phyloP scores from a whole-genome alignment of 2,113 vertebrate species.

The Tiliqua scincoides region DNA sequence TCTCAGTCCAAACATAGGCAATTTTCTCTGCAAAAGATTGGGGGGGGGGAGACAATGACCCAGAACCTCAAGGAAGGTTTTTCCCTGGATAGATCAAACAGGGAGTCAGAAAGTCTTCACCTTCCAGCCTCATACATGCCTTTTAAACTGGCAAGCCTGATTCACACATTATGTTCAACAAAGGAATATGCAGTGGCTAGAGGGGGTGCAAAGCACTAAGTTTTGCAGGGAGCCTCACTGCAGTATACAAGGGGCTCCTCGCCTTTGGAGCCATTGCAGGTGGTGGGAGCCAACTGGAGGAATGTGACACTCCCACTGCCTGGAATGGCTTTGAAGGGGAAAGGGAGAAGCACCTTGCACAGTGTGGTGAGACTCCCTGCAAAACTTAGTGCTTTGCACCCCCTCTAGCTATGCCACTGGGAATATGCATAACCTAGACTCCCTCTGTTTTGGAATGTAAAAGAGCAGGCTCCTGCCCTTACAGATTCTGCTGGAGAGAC shows the following conservation, averaged over 20 bases:
- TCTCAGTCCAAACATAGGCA: slow-evolving; percentile 66
- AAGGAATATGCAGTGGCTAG: background rate
- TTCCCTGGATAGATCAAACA: too few species aligned
- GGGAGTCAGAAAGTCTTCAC: slow-evolving; percentile 22
- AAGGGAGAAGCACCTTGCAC: too few species aligned
- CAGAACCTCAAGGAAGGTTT: slow-evolving; percentile 56
- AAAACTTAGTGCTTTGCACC: too few species aligned
- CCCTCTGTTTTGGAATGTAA: background rate
- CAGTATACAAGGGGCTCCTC: too few species aligned
- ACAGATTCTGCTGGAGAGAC: background rate
- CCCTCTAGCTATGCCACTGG: too few species aligned
- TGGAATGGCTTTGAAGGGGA: too few species aligned
- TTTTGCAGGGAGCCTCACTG: too few species aligned
- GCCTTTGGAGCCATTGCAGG: too few species aligned
- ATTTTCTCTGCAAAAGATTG: slow-evolving; percentile 60
- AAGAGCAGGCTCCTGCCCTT: background rate
- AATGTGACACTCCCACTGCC: too few species aligned
- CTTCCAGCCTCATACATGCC: background rate
- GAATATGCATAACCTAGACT: background rate
- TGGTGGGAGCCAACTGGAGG: too few species aligned
- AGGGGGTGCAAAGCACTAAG: too few species aligned
- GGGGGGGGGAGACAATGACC: slow-evolving; percentile 27
- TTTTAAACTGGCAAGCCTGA: background rate
- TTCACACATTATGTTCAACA: background rate
- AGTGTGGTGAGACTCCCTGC: too few species aligned